Percentiles rank a stretch among this genome's conserved stretches.
Conservation (phyloP, 2,797 vertebrate genomes). For the Cryptoblepharus egeriae region DNA sequence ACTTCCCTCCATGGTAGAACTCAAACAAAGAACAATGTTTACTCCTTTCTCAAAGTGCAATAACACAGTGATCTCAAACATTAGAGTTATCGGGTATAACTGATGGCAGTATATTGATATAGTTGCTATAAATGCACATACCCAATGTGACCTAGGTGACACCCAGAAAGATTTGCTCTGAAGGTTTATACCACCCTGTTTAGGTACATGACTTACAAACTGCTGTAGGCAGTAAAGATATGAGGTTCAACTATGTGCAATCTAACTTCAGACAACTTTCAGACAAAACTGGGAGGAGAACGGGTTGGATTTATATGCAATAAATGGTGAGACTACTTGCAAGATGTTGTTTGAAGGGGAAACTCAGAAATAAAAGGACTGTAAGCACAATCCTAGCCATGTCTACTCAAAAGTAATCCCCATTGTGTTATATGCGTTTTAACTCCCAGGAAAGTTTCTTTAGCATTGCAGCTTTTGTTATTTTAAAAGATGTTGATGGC, state of each 20-base stretch:
- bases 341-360: slow-evolving; percentile 14
- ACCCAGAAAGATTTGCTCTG: slow-evolving; percentile 1
- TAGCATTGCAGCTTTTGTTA: no score
- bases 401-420: no score
- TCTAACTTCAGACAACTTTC: slow-evolving; percentile 14
- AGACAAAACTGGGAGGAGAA: neutral
- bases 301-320: slow-evolving; percentile 43
- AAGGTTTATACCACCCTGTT: neutral
- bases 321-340: slow-evolving; percentile 39
- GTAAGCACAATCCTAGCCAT: no score
- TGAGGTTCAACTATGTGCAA: slow-evolving; percentile 19
- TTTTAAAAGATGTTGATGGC: slow-evolving; percentile 61
- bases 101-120: slow-evolving; percentile 56
- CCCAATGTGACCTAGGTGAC: neutral
- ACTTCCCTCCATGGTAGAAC: neutral
- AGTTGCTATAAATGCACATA: slow-evolving; percentile 46
- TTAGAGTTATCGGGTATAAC: slow-evolving; percentile 44
- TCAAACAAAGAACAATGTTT: slow-evolving; percentile 32
- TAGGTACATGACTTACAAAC: neutral
- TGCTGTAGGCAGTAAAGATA: neutral
- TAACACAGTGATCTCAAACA: slow-evolving; percentile 33
- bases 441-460: no score
- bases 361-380: slow-evolving; percentile 35
- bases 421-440: no score
- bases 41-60: slow-evolving; percentile 50